These are phyloP conservation scores for Bombus vancouverensis DNA, from an alignment of 1,140 invertebrate genomes.

Conservation along the genomic window DNA sequence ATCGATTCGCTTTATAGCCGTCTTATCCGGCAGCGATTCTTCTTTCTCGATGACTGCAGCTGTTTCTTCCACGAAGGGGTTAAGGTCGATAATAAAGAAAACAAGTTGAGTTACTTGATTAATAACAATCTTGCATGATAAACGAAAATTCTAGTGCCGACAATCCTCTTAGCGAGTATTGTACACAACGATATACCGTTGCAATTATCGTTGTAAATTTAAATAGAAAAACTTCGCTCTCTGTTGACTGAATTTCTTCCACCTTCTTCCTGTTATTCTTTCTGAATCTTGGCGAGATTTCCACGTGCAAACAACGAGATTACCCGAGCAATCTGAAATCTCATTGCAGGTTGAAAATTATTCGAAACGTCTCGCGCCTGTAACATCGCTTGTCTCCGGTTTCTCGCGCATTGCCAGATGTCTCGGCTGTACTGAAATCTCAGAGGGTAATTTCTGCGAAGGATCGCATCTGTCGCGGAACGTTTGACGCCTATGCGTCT, in stretches of 20 bases:
- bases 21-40: no score
- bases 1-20: no score
- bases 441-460: slow-evolving; percentile 49
- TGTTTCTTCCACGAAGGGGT: no score
- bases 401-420: slow-evolving; percentile 8
- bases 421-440: slow-evolving; percentile 55
- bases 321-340: not conserved
- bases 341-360: not conserved
- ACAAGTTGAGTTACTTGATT: no score
- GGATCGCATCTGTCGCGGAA: slow-evolving; percentile 36
- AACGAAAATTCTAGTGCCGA: no score
- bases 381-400: slow-evolving; percentile 1
- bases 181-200: no score
- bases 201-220: not conserved
- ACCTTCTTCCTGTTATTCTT: not conserved
- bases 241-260: no score
- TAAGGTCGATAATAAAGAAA: no score
- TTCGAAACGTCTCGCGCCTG: slow-evolving; percentile 7
- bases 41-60: no score
- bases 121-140: no score
- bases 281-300: not conserved
- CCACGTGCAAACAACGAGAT: not conserved
- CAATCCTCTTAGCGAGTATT: no score
- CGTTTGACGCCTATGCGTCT: slow-evolving; percentile 50
- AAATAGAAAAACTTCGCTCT: not conserved